Base-by-base conservation (phyloP, 92 coral and sea anemone genomes). In the Micromussa lordhowensis region DNA sequence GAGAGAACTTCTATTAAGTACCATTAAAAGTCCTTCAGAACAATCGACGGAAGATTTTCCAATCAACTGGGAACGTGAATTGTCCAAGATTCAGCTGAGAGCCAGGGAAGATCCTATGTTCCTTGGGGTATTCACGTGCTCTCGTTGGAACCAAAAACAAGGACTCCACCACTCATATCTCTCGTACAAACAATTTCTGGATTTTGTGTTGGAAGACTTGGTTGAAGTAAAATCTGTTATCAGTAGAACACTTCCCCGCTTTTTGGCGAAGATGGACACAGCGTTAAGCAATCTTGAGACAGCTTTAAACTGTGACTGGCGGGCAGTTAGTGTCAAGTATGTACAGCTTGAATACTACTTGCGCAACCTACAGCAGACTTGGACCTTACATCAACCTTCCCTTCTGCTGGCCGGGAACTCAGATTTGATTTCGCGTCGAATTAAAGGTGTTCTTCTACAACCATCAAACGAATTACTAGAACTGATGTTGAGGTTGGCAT, bases 301-400 rank as follows among this genome's bases (percentile, higher is more conserved):
- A 5, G 57, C 58, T 3, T 68, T 84, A 18, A 71, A 72, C 64
- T 90, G 92, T 80, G 92, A 90, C 69, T 90, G 92, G 92, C 92
- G 59, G 71, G 34, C 51, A 21, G 24, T 90, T 12, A 70, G 74
- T 0, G 80, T 17, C 11, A 90, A 85, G 68, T 90, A 90, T 53
- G 64, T 70, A 18, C 89, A 86, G 3, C 81, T 90, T 1, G 36
- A 30, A 55, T 90, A 79, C 29, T 84, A 83, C 16, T 53, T 79
- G 38, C 85, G 48, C 26, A 90, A 61, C 59, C 3, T 90, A 9
- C 48, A 74, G 28, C 69, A 85, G 86, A 30, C n/a, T 28, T 26
- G 77, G 68, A 58, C 85, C 38, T 49, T 79, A 3, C 82, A 19
- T 13, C 26, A 80, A 36, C 63, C 74, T 35, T 58, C 72, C 32